A percentile compares a stretch with the other conserved stretches of the same genome.
Conservation (phyloP, 2,888 invertebrate genomes). For the Sinohyriopsis cumingii region DNA sequence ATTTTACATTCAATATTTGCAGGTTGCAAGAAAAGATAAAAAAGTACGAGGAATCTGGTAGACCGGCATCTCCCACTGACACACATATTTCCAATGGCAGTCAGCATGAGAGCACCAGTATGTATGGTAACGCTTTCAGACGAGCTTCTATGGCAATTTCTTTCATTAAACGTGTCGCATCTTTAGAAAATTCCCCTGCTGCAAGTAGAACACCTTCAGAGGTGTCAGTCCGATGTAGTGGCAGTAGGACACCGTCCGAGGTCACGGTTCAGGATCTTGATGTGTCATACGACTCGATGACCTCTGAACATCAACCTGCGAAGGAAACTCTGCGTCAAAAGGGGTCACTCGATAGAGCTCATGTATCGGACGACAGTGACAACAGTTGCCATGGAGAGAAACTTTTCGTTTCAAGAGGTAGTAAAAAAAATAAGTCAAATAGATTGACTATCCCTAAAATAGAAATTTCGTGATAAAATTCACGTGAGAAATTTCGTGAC, state of each 20-base stretch:
- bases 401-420: too few relatives aligned
- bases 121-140: slow-evolving; percentile 49
- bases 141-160: slow-evolving; percentile 43
- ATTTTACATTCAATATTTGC: slow-evolving; percentile 9
- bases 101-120: slow-evolving; percentile 37
- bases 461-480: slow-evolving; percentile 20
- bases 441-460: slow-evolving; percentile 25
- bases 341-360: neutral
- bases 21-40: slow-evolving; percentile 41
- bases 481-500: too few relatives aligned
- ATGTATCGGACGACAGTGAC: too few relatives aligned
- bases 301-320: slow-evolving; percentile 6
- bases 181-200: too few relatives aligned
- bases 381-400: too few relatives aligned
- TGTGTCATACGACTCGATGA: slow-evolving; percentile 22
- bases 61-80: slow-evolving; percentile 48
- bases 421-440: too few relatives aligned
- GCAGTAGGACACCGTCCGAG: slow-evolving; percentile 19
- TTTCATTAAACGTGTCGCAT: slow-evolving; percentile 20
- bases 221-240: neutral
- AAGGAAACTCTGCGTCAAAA: slow-evolving; percentile 6
- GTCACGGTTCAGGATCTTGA: slow-evolving; percentile 21
- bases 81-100: slow-evolving; percentile 40
- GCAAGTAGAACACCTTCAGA: too few relatives aligned
- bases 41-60: slow-evolving; percentile 29